phyloP scores from a whole-genome alignment of 2,888 invertebrate genomes.

The Perdita meconis region DNA sequence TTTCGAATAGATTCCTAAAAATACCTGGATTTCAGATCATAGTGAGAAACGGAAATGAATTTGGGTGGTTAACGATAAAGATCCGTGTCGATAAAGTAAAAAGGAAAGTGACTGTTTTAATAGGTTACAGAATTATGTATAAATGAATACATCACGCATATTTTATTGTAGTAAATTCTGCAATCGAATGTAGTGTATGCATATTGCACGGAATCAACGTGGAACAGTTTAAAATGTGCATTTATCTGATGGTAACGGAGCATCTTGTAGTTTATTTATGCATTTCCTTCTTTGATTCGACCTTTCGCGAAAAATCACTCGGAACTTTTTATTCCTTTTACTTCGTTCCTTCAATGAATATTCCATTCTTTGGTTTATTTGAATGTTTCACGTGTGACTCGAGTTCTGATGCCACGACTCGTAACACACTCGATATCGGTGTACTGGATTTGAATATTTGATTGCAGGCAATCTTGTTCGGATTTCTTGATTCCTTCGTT shows the following conservation, averaged over 20 bases:
- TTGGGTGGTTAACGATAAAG: too few relatives aligned
- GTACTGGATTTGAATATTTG: background rate
- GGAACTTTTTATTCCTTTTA: background rate
- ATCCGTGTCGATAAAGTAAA: too few relatives aligned
- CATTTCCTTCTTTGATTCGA: slow-evolving; percentile 2
- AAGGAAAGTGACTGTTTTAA: slow-evolving; percentile 46
- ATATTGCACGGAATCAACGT: slow-evolving; percentile 51
- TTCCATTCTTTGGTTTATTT: background rate
- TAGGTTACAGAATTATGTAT: slow-evolving; percentile 50
- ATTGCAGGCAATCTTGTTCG: too few relatives aligned
- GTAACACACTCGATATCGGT: background rate
- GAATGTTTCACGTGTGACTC: too few relatives aligned
- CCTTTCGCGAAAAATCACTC: background rate
- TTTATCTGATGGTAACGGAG: slow-evolving; percentile 43
- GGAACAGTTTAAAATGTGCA: slow-evolving; percentile 54
- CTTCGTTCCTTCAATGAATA: background rate
- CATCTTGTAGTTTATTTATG: slow-evolving; percentile 21
- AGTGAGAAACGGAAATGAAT: too few relatives aligned
- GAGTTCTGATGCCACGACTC: background rate
- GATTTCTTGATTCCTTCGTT: too few relatives aligned
- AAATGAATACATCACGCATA: slow-evolving; percentile 47
- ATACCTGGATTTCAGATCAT: too few relatives aligned
- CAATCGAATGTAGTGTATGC: slow-evolving; percentile 34
- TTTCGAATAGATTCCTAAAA: too few relatives aligned
- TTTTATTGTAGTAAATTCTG: slow-evolving; percentile 36